Percentiles rank a stretch among this genome's conserved stretches.
Evolutionary conservation across 64 coral and sea anemone species (phyloP).

Genomic region (Astreopora myriophthalma): DNA sequence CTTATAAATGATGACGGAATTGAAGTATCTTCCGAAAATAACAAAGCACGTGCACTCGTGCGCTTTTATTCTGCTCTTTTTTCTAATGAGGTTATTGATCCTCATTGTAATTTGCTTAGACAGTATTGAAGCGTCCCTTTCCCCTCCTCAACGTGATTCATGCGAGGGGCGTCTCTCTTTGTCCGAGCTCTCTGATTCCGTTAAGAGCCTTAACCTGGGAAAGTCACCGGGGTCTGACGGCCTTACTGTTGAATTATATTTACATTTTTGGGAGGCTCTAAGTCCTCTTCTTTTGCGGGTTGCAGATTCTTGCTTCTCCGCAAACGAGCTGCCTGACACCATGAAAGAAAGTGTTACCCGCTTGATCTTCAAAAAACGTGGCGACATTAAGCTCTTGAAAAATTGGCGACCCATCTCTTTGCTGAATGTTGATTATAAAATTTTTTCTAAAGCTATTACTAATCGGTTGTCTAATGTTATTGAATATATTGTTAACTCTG

Average conservation of each 20-base stretch:
- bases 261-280: background rate
- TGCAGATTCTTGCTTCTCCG: background rate
- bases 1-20: background rate
- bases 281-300: too few species aligned
- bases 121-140: background rate
- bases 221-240: slow-evolving; percentile 38
- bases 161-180: slow-evolving; percentile 5
- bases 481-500: background rate
- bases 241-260: slow-evolving; percentile 36
- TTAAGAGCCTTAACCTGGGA: background rate
- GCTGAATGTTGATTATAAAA: slow-evolving; percentile 9
- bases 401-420: slow-evolving; percentile 42
- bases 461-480: background rate
- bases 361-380: background rate
- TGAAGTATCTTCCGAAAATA: background rate
- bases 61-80: background rate
- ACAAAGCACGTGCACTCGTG: background rate
- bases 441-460: background rate
- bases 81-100: background rate
- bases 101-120: background rate
- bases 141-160: background rate
- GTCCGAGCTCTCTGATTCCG: background rate
- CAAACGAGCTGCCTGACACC: background rate
- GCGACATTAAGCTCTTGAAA: background rate
- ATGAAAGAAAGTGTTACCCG: background rate